A percentile compares a stretch with the other conserved stretches of the same genome.
These are phyloP conservation scores for Incurvaria masculella DNA, from an alignment of 2,888 invertebrate species.

Conservation along the genomic window DNA sequence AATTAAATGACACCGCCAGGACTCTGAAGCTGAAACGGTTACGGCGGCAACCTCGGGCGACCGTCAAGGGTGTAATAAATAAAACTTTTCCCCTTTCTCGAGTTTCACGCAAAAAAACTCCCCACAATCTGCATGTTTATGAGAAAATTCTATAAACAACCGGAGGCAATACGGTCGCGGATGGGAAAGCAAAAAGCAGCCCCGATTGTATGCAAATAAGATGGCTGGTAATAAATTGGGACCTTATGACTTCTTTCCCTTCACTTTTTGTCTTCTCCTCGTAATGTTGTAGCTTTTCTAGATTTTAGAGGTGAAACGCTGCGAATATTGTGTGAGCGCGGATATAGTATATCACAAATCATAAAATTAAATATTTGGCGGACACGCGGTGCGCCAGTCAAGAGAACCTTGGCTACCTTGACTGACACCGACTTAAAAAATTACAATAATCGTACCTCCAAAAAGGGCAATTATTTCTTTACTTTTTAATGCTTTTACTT, in stretches of 20 bases:
- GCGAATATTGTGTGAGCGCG: too few relatives aligned
- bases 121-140: slow-evolving; percentile 56
- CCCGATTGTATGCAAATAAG: slow-evolving; percentile 53
- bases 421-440: too few relatives aligned
- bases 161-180: slow-evolving; percentile 17
- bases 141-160: slow-evolving; percentile 55
- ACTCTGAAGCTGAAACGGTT: not conserved
- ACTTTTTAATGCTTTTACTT: too few relatives aligned
- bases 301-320: not conserved
- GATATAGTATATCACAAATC: too few relatives aligned
- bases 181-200: too few relatives aligned
- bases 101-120: slow-evolving; percentile 53
- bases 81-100: slow-evolving; percentile 48
- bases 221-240: slow-evolving; percentile 46
- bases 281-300: not conserved
- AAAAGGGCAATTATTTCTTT: too few relatives aligned
- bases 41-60: slow-evolving; percentile 30
- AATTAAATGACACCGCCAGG: not conserved
- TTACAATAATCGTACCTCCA: too few relatives aligned
- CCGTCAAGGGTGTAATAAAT: slow-evolving; percentile 54
- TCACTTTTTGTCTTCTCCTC: slow-evolving; percentile 6
- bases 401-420: too few relatives aligned
- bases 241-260: slow-evolving; percentile 19
- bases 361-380: too few relatives aligned
- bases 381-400: too few relatives aligned